Evolutionary conservation across 2,888 invertebrate species (phyloP).

Genomic region (Macaria notata): DNA sequence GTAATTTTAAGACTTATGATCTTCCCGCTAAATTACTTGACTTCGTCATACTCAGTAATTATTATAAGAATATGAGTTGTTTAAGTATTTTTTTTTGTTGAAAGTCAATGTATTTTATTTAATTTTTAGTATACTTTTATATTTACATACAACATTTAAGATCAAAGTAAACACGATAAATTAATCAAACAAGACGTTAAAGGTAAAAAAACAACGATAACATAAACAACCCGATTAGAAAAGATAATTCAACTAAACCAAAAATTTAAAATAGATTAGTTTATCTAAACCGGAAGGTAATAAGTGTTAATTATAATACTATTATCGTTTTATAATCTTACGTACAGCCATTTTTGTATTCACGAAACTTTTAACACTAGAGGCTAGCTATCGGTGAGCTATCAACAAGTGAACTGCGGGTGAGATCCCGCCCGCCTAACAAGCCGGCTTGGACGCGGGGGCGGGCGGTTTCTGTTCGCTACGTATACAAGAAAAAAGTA

Average conservation of each 20-base stretch:
- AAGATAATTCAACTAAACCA: not conserved
- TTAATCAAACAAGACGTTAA: not conserved
- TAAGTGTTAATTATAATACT: not conserved
- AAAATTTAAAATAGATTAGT: not conserved
- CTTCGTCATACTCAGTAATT: too few relatives aligned
- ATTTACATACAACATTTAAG: too few relatives aligned
- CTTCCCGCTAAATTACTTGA: too few relatives aligned
- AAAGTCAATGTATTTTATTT: too few relatives aligned
- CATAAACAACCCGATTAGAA: too few relatives aligned
- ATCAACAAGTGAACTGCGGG: conserved; percentile 63
- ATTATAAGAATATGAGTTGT: too few relatives aligned
- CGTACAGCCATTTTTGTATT: conserved; percentile 69
- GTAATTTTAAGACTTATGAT: too few relatives aligned
- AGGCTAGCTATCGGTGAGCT: conserved; percentile 62
- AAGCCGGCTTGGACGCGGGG: conserved; percentile 50
- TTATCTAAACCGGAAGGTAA: not conserved
- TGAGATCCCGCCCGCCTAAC: conserved; percentile 66
- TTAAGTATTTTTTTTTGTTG: too few relatives aligned
- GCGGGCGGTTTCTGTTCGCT: conserved; percentile 48
- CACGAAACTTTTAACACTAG: conserved; percentile 54
- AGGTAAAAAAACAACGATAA: not conserved
- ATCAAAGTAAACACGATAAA: not conserved
- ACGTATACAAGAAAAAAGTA: conserved; percentile 25
- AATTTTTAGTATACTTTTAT: too few relatives aligned
- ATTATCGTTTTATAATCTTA: conserved; percentile 44